Evolutionary conservation across 2,797 vertebrate genomes (phyloP).

Genomic region (Xerus rutilus): DNA sequence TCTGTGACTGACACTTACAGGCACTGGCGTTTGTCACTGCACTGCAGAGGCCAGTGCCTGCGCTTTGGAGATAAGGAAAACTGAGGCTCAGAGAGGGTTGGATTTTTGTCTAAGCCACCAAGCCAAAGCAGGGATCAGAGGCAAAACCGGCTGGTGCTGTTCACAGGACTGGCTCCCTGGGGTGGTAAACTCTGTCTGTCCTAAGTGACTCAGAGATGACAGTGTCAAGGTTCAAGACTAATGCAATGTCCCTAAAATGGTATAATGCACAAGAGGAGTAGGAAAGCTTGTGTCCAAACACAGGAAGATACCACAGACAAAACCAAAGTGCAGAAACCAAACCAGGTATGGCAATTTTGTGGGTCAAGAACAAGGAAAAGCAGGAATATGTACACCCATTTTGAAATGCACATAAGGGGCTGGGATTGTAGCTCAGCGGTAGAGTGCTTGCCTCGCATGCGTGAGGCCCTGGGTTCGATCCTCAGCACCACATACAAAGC

Average conservation of each 20-base stretch:
- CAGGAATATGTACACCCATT: neutral
- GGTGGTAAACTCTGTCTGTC: neutral
- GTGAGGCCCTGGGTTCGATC: no score
- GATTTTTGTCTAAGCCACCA: neutral
- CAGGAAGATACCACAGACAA: neutral
- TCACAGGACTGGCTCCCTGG: neutral
- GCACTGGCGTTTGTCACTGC: neutral
- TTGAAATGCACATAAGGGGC: neutral
- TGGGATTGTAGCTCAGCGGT: no score
- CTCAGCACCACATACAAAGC: no score
- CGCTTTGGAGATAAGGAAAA: neutral
- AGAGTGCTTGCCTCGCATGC: no score
- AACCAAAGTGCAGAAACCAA: neutral
- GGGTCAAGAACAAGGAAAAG: neutral
- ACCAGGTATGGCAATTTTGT: neutral
- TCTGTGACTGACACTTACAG: no score
- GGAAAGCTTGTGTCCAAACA: neutral
- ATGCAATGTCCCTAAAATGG: neutral
- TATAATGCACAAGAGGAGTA: neutral
- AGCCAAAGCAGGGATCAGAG: neutral
- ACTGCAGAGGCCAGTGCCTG: neutral
- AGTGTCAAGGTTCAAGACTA: neutral
- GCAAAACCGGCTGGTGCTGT: neutral
- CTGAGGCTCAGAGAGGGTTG: neutral
- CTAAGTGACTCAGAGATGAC: neutral